Evolutionary conservation across 2,888 invertebrate species (phyloP).

Genomic region (Patella depressa): DNA sequence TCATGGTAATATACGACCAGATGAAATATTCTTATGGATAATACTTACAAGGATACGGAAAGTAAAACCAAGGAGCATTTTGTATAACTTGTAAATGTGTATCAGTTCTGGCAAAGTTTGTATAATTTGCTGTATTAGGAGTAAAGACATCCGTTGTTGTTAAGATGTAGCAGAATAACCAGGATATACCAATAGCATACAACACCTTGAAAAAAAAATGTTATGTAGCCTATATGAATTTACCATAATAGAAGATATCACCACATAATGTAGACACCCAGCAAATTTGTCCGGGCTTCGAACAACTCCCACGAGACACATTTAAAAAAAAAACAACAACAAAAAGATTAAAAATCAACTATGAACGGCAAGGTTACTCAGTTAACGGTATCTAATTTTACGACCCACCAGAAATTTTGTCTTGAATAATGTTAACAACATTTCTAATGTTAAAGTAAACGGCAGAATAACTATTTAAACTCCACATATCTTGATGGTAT

Average conservation of each 20-base stretch:
- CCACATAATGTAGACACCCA: background rate
- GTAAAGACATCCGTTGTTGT: slow-evolving; percentile 44
- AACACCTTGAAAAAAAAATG: slow-evolving; percentile 40
- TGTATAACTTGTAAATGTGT: slow-evolving; percentile 39
- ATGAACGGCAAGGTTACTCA: no score
- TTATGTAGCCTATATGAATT: background rate
- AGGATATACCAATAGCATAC: slow-evolving; percentile 45
- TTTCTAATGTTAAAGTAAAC: no score
- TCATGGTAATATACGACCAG: no score
- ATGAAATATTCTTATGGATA: no score
- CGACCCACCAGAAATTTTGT: no score
- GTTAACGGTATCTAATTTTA: no score
- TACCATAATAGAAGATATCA: background rate
- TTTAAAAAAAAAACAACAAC: no score
- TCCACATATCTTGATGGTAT: no score
- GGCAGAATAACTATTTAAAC: no score
- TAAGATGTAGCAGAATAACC: slow-evolving; percentile 46
- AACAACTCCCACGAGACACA: no score
- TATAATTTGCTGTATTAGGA: slow-evolving; percentile 20
- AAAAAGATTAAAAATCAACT: no score
- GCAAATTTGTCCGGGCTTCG: background rate
- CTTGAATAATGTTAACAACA: no score
- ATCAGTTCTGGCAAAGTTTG: slow-evolving; percentile 45
- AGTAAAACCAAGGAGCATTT: slow-evolving; percentile 48
- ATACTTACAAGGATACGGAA: slow-evolving; percentile 55